Evolutionary conservation across 1,140 invertebrate genomes (phyloP), one percentile per base, ranked within the genome.

Genomic region (Papilio machaon): DNA sequence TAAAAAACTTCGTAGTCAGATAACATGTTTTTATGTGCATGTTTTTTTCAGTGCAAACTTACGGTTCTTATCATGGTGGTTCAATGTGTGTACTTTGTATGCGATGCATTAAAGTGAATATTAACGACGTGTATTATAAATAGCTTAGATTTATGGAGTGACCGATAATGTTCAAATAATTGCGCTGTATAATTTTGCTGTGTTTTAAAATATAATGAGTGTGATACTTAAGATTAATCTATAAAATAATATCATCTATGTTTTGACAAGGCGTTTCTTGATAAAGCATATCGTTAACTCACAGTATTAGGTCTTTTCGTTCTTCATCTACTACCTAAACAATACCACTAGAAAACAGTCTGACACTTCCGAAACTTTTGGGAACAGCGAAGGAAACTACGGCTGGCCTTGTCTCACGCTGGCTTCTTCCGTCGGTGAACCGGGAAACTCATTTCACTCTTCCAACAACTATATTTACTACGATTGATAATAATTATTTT

Each of bases 271-370:
- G 92, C 91, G 88, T 91, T 89, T 92, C 89, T 91, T 82, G 86
- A 92, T 93, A 93, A 94, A 94, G 91, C 90, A 92, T 92, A 86
- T 90, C 90, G 89, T 92, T 91, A 91, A 93, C 93, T 92, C 92
- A 92, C 90, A 92, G 88, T 88, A 86, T 88, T 90, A 87, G 87
- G 91, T 93, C 91, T 87, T 82, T 90, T 87, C 83, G 83, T 82
- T 87, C 89, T 89, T 91, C 87, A 86, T 91, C 91, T 90, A 94
- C 90, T 94, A 93, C 89, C 92, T 94, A 93, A 89, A 87, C 85
- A 86, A 90, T 93, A 94, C 89, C 91, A 93, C 91, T 92, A 91
- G 73, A 88, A 85, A 93, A 91, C 88, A 90, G 91, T 93, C 91
- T 90, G 88, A 85, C 90, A 94, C 93, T 86, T 93, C 93, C 93